A percentile compares a stretch with the other conserved stretches of the same genome.
These are phyloP conservation scores for Micromesistius poutassou DNA, from an alignment of 2,797 vertebrate species.

Conservation along the genomic window DNA sequence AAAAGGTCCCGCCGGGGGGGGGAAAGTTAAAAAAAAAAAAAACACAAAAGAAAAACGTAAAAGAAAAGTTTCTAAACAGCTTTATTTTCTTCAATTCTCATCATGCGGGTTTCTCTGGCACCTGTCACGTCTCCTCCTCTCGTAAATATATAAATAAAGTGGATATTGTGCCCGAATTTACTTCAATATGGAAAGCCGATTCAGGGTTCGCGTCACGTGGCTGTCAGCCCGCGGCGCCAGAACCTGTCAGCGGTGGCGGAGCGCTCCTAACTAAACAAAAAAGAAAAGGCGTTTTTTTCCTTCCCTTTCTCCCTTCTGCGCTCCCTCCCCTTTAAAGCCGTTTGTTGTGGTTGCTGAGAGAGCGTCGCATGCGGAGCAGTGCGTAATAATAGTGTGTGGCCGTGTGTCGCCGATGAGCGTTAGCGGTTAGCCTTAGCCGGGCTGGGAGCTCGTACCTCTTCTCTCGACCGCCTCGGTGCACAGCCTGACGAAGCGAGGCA, in stretches of 20 bases:
- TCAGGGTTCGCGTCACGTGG: slow-evolving; percentile 17
- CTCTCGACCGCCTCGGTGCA: slow-evolving; percentile 85
- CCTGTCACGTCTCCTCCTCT: slow-evolving; percentile 38
- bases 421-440: neutral
- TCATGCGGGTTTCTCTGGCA: slow-evolving; percentile 43
- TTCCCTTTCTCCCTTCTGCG: neutral
- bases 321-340: neutral
- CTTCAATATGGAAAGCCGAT: slow-evolving; percentile 30
- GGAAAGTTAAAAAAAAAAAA: no score
- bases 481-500: slow-evolving; percentile 86
- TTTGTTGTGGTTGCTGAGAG: neutral
- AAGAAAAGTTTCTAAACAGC: slow-evolving; percentile 39
- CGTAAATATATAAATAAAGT: neutral
- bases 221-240: slow-evolving; percentile 14
- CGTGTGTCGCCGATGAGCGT: neutral
- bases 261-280: slow-evolving; percentile 9
- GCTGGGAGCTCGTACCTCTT: slow-evolving; percentile 72
- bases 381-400: neutral
- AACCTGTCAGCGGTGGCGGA: slow-evolving; percentile 31
- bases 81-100: slow-evolving; percentile 60
- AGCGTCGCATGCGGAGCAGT: neutral
- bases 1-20: no score
- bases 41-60: slow-evolving; percentile 23
- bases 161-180: slow-evolving; percentile 10
- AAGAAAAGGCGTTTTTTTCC: slow-evolving; percentile 18